Evolutionary conservation across 1,140 invertebrate species (phyloP).

Genomic region (Drosophila pectinifera): DNA sequence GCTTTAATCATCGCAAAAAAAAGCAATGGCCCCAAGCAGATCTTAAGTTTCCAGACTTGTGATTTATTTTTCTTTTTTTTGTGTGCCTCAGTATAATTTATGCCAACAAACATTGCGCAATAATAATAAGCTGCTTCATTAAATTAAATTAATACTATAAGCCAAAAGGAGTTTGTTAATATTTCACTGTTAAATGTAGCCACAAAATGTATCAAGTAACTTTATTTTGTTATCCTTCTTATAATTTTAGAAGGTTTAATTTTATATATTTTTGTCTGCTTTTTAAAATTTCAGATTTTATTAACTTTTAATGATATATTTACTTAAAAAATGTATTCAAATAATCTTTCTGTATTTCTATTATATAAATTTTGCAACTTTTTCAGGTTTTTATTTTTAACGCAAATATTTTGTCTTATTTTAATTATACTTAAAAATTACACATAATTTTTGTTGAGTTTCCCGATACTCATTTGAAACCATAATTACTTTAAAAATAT

Average conservation of each 20-base stretch:
- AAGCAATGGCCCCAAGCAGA: not conserved
- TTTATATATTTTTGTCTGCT: no score
- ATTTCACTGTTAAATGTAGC: not conserved
- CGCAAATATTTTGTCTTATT: no score
- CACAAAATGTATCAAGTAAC: not conserved
- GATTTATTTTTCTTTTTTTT: not conserved
- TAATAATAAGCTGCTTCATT: slow-evolving; percentile 7
- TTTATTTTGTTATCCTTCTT: not conserved
- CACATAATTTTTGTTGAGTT: not conserved
- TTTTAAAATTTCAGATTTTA: no score
- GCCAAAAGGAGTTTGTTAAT: not conserved
- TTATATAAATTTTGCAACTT: no score
- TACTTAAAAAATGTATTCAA: no score
- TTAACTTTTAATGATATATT: no score
- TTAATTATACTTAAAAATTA: no score
- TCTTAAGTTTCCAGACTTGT: slow-evolving; percentile 7
- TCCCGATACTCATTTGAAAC: not conserved
- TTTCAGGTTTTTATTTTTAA: not conserved
- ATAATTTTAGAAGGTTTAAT: no score
- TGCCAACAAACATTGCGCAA: slow-evolving; percentile 2
- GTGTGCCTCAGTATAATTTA: not conserved
- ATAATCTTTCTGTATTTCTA: no score
- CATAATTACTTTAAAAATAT: no score
- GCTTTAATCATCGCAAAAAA: slow-evolving; percentile 28
- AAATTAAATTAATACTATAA: slow-evolving; percentile 11